Base-by-base conservation (phyloP, 1,140 invertebrate species). In the Helicoverpa armigera region DNA sequence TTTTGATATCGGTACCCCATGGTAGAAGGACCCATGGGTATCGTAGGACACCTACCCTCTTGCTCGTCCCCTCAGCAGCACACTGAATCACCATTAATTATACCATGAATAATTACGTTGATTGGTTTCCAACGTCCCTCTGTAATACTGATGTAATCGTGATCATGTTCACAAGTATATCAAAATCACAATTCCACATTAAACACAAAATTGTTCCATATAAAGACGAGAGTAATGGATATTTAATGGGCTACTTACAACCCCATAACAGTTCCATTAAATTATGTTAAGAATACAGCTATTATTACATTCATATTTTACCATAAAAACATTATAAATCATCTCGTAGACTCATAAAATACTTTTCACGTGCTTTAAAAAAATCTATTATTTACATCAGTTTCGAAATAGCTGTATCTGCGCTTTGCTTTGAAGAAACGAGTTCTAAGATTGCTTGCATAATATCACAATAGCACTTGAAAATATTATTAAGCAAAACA, bases 401-500 rank as follows among this genome's bases (percentile, higher is more conserved):
- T 56, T 48, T 53, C 12, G 2, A 56, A 73, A 73, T 58, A 58
- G 54, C 54, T 58, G 29, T 58, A 60, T 16, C 23, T 72, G 72
- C 72, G 31, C 31, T 72, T 72, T 72, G 18, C 23, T 56, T 35
- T 13, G 18, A 23, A 60, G 31, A 54, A 74, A 74, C 14, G 31
- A 60, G 13, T 48, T 61, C 13, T 63, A 61, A 61, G 56, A 75
- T 61, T 60, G 43, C 73, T 61, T 75, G 72, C 58, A 67, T 78
- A 69, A 77, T 77, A 77, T 76, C 56, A 31, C 58, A 77, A 11
- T 51, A 31, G 51, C 63, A 78, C 65, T 78, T 78, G 76, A 78
- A 78, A 77, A 82, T 80, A 73, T 76, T 78, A 84, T 82, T 79
- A 83, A 82, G 80, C 73, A 79, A 83, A 83, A 83, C 81, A 83